Conservation (phyloP, 2,797 vertebrate genomes). For the Enteromius argenteus region DNA sequence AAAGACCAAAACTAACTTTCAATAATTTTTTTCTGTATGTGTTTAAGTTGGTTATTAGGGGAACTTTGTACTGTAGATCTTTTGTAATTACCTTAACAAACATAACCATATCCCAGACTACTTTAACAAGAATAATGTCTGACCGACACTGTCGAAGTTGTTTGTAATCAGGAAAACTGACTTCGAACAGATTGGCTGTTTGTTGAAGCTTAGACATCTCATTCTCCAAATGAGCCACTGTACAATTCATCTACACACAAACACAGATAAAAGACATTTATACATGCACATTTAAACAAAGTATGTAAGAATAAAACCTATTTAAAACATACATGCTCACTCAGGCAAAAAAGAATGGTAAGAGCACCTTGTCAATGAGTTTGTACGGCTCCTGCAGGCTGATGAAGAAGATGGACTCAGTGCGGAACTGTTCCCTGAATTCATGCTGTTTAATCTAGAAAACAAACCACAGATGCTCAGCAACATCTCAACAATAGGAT, state of each 20-base stretch:
- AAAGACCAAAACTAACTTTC: background rate
- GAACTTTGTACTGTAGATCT: background rate
- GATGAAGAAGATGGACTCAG: slow-evolving; percentile 78
- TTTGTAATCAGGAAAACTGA: slow-evolving; percentile 82
- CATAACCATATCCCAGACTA: slow-evolving; percentile 81
- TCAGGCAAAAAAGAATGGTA: background rate
- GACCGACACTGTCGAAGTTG: slow-evolving; percentile 80
- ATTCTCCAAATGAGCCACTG: slow-evolving; percentile 72
- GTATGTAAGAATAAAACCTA: background rate
- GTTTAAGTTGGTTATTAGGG: background rate
- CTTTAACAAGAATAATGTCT: slow-evolving; percentile 80
- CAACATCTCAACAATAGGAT: background rate
- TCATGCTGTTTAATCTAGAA: slow-evolving; percentile 83
- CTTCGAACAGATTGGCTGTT: slow-evolving; percentile 82
- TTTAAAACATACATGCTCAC: slow-evolving; percentile 3
- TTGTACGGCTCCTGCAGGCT: slow-evolving; percentile 76
- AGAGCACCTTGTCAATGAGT: slow-evolving; percentile 76
- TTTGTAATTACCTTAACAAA: slow-evolving; percentile 77
- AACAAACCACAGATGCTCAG: slow-evolving; percentile 8
- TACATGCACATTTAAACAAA: slow-evolving; percentile 4
- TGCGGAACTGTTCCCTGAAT: slow-evolving; percentile 83
- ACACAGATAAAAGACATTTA: slow-evolving; percentile 41
- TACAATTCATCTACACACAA: slow-evolving; percentile 72
- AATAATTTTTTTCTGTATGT: background rate
- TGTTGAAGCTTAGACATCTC: slow-evolving; percentile 81